Evolutionary conservation across 2,797 vertebrate species (phyloP).

Genomic region (Thalassophryne amazonica): DNA sequence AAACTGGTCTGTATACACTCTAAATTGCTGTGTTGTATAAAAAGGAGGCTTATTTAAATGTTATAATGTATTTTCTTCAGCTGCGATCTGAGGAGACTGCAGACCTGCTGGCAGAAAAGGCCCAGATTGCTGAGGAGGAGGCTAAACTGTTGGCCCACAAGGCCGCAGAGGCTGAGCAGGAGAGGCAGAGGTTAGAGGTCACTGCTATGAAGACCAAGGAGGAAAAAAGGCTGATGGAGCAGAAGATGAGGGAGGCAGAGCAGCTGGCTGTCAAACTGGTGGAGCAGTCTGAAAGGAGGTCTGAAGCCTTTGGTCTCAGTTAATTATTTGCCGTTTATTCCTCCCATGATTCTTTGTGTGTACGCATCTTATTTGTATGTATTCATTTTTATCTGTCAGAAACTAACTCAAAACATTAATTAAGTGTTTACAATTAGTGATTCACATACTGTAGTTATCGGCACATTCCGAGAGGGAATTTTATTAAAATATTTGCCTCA

Average conservation of each 20-base stretch:
- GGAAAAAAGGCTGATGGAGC: constrained; percentile 92
- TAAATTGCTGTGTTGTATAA: too few relatives aligned
- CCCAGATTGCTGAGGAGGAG: constrained; percentile 93
- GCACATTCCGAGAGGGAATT: too few relatives aligned
- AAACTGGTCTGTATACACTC: too few relatives aligned
- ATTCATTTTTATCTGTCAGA: too few relatives aligned
- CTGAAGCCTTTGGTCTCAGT: too few relatives aligned
- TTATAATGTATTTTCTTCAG: constrained; percentile 49
- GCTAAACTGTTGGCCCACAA: constrained; percentile 93
- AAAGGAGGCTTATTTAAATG: background rate
- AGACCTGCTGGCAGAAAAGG: constrained; percentile 92
- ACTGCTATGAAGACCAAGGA: constrained; percentile 91
- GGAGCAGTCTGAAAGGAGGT: constrained; percentile 92
- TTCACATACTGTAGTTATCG: too few relatives aligned
- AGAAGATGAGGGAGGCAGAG: constrained; percentile 94
- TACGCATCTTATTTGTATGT: too few relatives aligned
- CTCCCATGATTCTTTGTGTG: too few relatives aligned
- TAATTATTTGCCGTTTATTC: too few relatives aligned
- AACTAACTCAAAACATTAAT: too few relatives aligned
- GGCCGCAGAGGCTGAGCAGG: constrained; percentile 91
- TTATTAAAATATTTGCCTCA: too few relatives aligned
- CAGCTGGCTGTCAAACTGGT: constrained; percentile 89
- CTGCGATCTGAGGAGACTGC: constrained; percentile 89
- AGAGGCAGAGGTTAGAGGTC: constrained; percentile 88
- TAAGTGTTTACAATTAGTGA: too few relatives aligned